A percentile compares a stretch with the other conserved stretches of the same genome.
Evolutionary conservation across 2,888 invertebrate genomes (phyloP).

Genomic region (Drosophila meridiana): DNA sequence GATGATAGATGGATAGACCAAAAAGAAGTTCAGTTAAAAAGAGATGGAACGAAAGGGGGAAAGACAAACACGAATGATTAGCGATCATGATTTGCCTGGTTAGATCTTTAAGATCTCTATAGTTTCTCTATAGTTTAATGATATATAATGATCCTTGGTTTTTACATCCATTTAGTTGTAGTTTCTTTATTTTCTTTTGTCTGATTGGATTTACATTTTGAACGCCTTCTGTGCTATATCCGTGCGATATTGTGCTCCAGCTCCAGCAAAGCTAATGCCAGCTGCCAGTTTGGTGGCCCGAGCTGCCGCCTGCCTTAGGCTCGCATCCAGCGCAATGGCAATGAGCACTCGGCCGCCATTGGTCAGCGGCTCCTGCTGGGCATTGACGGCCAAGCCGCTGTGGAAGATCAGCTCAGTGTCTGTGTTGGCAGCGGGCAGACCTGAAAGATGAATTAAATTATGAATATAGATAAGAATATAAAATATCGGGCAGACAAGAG

Average conservation of each 20-base stretch:
- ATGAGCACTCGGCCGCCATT: constrained; percentile 96
- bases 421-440: constrained; percentile 84
- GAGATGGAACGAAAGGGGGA: background rate
- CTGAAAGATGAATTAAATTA: constrained; percentile 80
- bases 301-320: constrained; percentile 90
- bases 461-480: background rate
- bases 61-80: background rate
- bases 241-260: constrained; percentile 92
- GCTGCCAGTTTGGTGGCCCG: constrained; percentile 90
- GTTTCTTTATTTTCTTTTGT: background rate
- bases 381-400: constrained; percentile 91
- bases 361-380: constrained; percentile 89
- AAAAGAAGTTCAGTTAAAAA: background rate
- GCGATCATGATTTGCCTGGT: background rate
- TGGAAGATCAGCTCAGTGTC: constrained; percentile 89
- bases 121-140: too few species aligned
- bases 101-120: background rate
- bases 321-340: constrained; percentile 89
- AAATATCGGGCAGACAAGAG: too few species aligned
- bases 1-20: background rate
- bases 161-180: background rate
- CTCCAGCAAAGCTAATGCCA: constrained; percentile 92
- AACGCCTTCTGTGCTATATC: constrained; percentile 97
- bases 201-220: constrained; percentile 87
- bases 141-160: background rate